phyloP scores from a whole-genome alignment of 2,113 vertebrate genomes.

The Myotis lucifugus region DNA sequence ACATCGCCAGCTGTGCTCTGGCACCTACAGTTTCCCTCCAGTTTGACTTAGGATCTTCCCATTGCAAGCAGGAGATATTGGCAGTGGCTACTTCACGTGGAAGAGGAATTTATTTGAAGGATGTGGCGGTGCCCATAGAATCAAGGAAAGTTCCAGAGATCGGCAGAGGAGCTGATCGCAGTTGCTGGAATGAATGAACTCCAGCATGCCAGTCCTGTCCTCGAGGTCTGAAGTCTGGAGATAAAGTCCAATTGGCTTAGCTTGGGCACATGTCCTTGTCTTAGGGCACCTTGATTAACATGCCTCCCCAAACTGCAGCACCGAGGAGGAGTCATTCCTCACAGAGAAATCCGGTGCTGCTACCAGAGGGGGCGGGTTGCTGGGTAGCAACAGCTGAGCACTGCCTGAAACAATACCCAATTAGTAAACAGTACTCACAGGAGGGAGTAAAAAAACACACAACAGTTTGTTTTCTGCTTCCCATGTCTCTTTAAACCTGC shows the following conservation, averaged over 20 bases:
- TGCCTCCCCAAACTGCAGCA: background rate
- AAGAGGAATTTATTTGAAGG: slow-evolving; percentile 4
- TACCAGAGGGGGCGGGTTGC: background rate
- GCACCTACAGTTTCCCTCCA: background rate
- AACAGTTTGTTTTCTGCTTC: background rate
- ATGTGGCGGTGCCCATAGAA: background rate
- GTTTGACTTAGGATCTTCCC: slow-evolving; percentile 30
- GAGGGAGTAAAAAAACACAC: background rate
- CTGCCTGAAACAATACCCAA: background rate
- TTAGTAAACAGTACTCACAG: background rate
- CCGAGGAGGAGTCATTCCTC: background rate
- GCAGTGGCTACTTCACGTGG: background rate
- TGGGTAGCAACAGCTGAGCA: background rate
- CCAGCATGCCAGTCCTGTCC: background rate
- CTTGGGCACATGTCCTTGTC: background rate
- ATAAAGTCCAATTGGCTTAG: background rate
- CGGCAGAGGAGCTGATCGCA: background rate
- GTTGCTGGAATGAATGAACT: background rate
- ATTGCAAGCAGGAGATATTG: background rate
- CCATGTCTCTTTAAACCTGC: background rate
- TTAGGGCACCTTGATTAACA: background rate
- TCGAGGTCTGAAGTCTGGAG: background rate
- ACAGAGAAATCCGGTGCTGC: background rate
- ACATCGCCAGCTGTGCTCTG: slow-evolving; percentile 19
- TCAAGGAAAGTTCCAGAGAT: background rate